phyloP scores from a whole-genome alignment of 2,113 vertebrate genomes.

The Pseudorectes ferrugineus region DNA sequence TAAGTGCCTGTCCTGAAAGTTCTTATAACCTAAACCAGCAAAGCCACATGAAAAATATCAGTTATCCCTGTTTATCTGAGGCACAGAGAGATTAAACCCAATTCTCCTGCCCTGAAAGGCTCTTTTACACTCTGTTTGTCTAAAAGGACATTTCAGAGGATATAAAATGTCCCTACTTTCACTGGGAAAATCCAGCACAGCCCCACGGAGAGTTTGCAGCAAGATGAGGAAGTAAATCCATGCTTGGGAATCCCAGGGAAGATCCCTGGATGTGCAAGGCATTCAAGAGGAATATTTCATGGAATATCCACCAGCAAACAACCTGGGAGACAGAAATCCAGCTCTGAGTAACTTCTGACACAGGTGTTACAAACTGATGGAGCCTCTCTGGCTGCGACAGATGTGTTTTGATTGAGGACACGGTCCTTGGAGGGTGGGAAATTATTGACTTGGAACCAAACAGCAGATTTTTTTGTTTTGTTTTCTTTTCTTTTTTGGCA shows the following conservation, averaged over 20 bases:
- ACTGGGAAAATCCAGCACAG: not conserved
- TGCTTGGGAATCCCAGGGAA: not conserved
- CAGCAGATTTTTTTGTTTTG: not conserved
- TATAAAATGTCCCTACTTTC: not conserved
- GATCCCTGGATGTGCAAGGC: not conserved
- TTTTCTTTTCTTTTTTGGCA: not conserved
- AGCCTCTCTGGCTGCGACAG: not conserved
- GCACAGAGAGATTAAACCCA: not conserved
- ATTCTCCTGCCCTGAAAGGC: not conserved
- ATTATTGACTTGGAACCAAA: conserved; percentile 49
- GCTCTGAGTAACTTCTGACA: not conserved
- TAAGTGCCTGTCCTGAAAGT: not conserved
- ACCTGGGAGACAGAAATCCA: not conserved
- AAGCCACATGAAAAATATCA: not conserved
- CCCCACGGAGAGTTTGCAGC: not conserved
- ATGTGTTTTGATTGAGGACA: conserved; percentile 43
- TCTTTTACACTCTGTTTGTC: not conserved
- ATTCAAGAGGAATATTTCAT: not conserved
- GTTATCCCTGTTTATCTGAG: not conserved
- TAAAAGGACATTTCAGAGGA: not conserved
- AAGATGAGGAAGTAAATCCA: not conserved
- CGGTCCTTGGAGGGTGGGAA: conserved; percentile 6
- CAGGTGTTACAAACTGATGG: not conserved
- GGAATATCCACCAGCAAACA: not conserved
- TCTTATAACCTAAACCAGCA: not conserved